These are phyloP conservation scores for Myxocyprinus asiaticus DNA, from an alignment of 2,113 vertebrate genomes.

Conservation along the genomic window DNA sequence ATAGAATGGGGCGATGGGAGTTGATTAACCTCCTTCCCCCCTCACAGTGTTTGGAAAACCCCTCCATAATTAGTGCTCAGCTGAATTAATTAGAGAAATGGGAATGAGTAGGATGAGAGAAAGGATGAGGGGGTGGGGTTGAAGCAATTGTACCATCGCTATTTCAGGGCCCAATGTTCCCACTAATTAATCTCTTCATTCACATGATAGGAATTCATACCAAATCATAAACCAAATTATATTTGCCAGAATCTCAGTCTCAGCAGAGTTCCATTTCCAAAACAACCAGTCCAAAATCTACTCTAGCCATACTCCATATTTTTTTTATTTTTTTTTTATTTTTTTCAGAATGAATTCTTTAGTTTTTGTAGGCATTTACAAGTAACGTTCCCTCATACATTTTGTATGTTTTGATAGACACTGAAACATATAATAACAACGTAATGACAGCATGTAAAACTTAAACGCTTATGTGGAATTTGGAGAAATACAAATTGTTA, in stretches of 20 bases:
- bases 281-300: background rate
- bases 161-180: constrained; percentile 21
- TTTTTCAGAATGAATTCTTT: too few species aligned
- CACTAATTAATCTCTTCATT: constrained; percentile 49
- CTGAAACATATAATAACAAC: too few species aligned
- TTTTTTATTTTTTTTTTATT: too few species aligned
- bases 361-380: too few species aligned
- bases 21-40: constrained; percentile 8
- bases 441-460: too few species aligned
- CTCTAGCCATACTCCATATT: too few species aligned
- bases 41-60: constrained; percentile 55
- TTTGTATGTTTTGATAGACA: too few species aligned
- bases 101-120: background rate
- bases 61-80: constrained; percentile 66
- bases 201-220: constrained; percentile 52
- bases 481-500: too few species aligned
- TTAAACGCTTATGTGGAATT: too few species aligned
- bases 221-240: constrained; percentile 55
- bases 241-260: constrained; percentile 47
- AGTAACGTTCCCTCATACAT: too few species aligned
- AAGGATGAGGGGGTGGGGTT: constrained; percentile 23
- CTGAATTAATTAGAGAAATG: constrained; percentile 66
- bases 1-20: background rate
- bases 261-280: constrained; percentile 7
- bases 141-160: background rate